Evolutionary conservation across 2,797 vertebrate species (phyloP).

Genomic region (Emys orbicularis): DNA sequence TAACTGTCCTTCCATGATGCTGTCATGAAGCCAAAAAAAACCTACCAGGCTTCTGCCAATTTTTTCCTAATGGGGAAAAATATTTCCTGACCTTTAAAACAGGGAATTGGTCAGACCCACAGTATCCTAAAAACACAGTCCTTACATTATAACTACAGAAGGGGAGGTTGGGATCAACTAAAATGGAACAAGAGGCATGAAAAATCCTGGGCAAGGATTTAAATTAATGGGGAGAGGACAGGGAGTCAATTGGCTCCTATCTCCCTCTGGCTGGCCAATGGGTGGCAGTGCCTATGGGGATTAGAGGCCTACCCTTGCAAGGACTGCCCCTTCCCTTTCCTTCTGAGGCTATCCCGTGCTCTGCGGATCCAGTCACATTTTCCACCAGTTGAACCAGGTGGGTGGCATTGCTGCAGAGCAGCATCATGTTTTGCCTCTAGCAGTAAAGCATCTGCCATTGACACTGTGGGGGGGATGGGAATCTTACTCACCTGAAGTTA

Average conservation of each 20-base stretch:
- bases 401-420: background rate
- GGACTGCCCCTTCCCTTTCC: background rate
- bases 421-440: background rate
- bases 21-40: too few relatives aligned
- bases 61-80: too few relatives aligned
- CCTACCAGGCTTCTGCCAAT: too few relatives aligned
- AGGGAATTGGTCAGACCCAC: too few relatives aligned
- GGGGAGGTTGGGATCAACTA: too few relatives aligned
- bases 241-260: background rate
- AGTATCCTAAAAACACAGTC: too few relatives aligned
- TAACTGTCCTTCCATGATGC: too few relatives aligned
- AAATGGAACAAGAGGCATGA: too few relatives aligned
- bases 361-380: too few relatives aligned
- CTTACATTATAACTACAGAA: too few relatives aligned
- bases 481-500: background rate
- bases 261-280: background rate
- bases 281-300: background rate
- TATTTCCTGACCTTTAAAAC: too few relatives aligned
- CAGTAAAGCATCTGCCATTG: accelerated
- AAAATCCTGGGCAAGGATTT: too few relatives aligned
- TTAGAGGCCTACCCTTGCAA: background rate
- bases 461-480: background rate
- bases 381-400: background rate
- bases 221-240: background rate
- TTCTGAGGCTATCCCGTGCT: background rate